A percentile compares a stretch with the other conserved stretches of the same genome.
phyloP scores from a whole-genome alignment of 2,797 vertebrate species.

The Phrynocephalus guinanensis region DNA sequence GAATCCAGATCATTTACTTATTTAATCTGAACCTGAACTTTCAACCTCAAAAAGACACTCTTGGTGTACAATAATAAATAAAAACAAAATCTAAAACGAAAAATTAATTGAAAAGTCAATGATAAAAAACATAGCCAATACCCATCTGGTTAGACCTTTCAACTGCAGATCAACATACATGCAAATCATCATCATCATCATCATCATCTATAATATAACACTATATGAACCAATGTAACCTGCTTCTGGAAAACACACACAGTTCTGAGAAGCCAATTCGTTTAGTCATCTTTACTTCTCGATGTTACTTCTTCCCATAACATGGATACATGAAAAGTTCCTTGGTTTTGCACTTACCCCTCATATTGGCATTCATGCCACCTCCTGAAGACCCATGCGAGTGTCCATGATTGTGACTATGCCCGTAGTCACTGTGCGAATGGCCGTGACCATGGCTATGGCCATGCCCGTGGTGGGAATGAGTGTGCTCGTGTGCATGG shows the following conservation, averaged over 20 bases:
- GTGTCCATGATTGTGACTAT: slow-evolving; percentile 84
- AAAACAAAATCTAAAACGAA: not conserved
- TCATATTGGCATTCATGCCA: slow-evolving; percentile 99
- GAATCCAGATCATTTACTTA: slow-evolving; percentile 1
- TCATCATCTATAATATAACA: not conserved
- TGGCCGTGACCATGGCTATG: slow-evolving; percentile 77
- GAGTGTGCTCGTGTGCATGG: slow-evolving; percentile 86
- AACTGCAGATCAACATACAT: not conserved
- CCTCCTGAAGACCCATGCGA: slow-evolving; percentile 81
- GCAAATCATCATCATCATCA: too few relatives aligned
- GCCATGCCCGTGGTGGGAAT: slow-evolving; percentile 82
- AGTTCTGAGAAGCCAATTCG: not conserved
- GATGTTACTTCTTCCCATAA: not conserved
- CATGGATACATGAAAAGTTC: not conserved
- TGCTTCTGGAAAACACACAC: not conserved
- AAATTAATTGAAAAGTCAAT: not conserved
- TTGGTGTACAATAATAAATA: not conserved
- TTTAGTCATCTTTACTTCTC: not conserved
- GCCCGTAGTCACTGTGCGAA: slow-evolving; percentile 82
- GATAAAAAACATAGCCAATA: not conserved
- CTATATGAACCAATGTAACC: too few relatives aligned
- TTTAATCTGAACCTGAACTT: not conserved
- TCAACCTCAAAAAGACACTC: not conserved
- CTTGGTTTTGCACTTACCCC: slow-evolving; percentile 80
- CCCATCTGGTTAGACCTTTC: not conserved